Evolutionary conservation across 2,888 invertebrate species (phyloP), one percentile per base, ranked within the genome.

Genomic region (Habroteleia sp.): DNA sequence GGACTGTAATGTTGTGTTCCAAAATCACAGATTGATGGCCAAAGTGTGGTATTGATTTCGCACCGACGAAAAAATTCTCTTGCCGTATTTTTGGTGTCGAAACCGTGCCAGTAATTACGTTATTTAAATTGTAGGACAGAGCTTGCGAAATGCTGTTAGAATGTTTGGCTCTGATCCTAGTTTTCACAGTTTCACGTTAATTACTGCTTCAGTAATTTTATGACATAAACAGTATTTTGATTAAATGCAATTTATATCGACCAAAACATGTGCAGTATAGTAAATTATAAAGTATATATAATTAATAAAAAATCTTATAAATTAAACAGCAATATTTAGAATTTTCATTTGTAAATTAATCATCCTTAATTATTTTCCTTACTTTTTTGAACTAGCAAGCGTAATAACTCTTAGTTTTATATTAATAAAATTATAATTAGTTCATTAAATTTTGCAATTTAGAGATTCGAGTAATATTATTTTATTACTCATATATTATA

Each of bases 81-180:
- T n/a, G n/a, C n/a, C n/a, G 17, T 11, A 31, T 33, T 48, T 48
- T 17, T 31, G 13, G 7, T 31, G 20, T 33, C 20, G 31, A 37
- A 20, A 56, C 31, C 3, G 3, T 31, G 41, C 10, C n/a, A n/a
- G 27, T 60, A 60, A 60, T 37, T 60, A 13, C 27, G 13, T 46
- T 60, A 46, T 60, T 46, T 60, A 46, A 60, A 46, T 44, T 35
- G 37, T 11, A 46, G 35, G 37, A 37, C 60, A 23, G 37, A 37
- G 35, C 27, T 17, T 7, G 10, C 37, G 23, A 25, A 37, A 37
- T 17, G 46, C 37, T 60, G 13, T 46, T 46, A 37, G 60, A 42
- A 17, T 60, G 37, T 60, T 60, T 60, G 44, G 46, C 60, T 60
- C 60, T 8, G 17, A 1, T 60, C 46, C 60, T 60, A 46, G 60